Conservation (phyloP, 2,797 vertebrate genomes). For the Enteromius trimaculatus region DNA sequence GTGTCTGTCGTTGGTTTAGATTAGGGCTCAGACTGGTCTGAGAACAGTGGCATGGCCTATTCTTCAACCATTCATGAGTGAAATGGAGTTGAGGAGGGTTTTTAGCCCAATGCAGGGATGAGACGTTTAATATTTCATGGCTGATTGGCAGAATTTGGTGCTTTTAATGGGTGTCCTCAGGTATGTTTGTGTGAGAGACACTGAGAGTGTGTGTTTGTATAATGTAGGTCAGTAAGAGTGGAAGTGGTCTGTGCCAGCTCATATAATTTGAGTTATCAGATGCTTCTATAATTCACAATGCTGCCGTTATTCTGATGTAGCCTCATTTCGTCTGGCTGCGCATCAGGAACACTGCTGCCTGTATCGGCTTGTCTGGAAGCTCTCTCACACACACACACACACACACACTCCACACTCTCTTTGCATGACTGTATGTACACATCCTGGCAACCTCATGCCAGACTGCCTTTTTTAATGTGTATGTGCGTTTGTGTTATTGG, state of each 20-base stretch:
- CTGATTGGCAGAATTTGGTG: constrained; percentile 26
- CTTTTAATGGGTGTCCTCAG: constrained; percentile 12
- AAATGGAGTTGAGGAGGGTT: constrained; percentile 8
- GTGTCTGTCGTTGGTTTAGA: constrained; percentile 15
- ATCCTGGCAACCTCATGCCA: constrained; percentile 15
- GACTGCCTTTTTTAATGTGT: background rate
- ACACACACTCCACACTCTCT: background rate
- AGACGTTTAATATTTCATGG: constrained; percentile 35
- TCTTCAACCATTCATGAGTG: background rate
- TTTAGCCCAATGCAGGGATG: background rate
- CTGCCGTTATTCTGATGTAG: constrained; percentile 1
- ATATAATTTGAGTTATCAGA: background rate
- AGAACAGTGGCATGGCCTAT: background rate
- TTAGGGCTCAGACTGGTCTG: background rate
- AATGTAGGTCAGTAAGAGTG: constrained; percentile 25
- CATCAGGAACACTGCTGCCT: constrained; percentile 33
- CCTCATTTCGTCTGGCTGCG: constrained; percentile 9
- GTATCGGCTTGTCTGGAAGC: constrained; percentile 30
- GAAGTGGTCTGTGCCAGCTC: constrained; percentile 23
- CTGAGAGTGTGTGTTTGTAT: constrained; percentile 20
- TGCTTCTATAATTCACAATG: constrained; percentile 15
- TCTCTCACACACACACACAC: background rate
- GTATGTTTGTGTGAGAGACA: background rate
- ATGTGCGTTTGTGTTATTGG: background rate
- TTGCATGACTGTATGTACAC: background rate